Conservation (phyloP, 2,797 vertebrate genomes). For the Enteromius paludinosus region DNA sequence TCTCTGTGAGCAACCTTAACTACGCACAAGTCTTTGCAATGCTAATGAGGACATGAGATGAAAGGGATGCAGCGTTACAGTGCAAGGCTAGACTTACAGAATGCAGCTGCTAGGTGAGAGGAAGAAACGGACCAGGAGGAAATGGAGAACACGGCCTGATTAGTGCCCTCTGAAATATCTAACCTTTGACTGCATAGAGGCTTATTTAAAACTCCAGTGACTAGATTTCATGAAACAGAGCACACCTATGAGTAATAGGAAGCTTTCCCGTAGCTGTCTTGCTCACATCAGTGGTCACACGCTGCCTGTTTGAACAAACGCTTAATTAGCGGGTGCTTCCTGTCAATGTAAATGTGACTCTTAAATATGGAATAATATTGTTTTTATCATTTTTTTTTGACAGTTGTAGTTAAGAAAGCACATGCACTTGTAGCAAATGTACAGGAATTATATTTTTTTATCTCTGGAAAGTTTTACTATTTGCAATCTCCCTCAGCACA, state of each 20-base stretch:
- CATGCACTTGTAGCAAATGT: not conserved
- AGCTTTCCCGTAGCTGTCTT: conserved; percentile 1
- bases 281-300: not conserved
- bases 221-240: conserved; percentile 55
- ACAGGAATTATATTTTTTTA: not conserved
- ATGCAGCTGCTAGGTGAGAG: conserved; percentile 67
- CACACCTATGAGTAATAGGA: conserved; percentile 26
- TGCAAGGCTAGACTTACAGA: conserved; percentile 75
- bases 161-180: conserved; percentile 80
- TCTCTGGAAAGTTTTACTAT: not conserved
- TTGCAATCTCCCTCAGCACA: conserved; percentile 17
- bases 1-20: conserved; percentile 64
- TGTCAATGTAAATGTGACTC: not conserved
- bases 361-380: not conserved
- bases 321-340: conserved; percentile 4
- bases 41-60: conserved; percentile 80
- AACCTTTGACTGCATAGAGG: conserved; percentile 77
- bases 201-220: conserved; percentile 58
- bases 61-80: conserved; percentile 79
- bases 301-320: not conserved
- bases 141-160: conserved; percentile 81
- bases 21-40: conserved; percentile 76
- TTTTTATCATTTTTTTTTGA: not conserved
- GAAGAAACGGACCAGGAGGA: conserved; percentile 73
- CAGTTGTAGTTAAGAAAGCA: not conserved